Evolutionary conservation across 2,888 invertebrate genomes (phyloP).

Genomic region (Mesoligia furuncula): DNA sequence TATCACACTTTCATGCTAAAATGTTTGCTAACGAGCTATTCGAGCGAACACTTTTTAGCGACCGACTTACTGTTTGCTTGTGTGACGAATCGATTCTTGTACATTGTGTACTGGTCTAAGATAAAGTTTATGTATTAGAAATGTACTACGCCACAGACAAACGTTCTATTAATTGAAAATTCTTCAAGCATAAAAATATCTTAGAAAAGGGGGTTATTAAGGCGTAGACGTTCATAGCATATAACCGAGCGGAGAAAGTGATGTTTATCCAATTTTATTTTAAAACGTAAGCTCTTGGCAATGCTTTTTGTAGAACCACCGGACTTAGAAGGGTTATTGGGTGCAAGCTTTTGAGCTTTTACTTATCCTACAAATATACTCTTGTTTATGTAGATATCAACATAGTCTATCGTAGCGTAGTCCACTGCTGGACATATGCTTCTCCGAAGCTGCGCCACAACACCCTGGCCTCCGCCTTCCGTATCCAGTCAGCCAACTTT

Average conservation of each 20-base stretch:
- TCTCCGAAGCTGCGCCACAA: background rate
- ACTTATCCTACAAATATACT: background rate
- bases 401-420: background rate
- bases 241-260: background rate
- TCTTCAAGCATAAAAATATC: background rate
- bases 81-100: constrained; percentile 16
- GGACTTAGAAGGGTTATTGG: background rate
- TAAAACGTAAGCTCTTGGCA: background rate
- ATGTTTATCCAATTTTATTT: background rate
- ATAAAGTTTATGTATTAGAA: background rate
- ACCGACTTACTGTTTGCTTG: constrained; percentile 20
- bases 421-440: background rate
- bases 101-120: background rate
- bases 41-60: constrained; percentile 17
- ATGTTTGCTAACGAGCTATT: constrained; percentile 22
- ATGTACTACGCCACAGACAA: background rate
- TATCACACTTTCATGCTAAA: constrained; percentile 37
- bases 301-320: background rate
- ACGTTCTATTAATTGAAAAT: background rate
- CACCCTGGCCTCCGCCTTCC: background rate
- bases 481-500: background rate
- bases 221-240: background rate
- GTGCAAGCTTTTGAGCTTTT: background rate
- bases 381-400: background rate
- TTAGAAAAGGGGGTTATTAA: background rate